These are phyloP conservation scores for Volucella zonaria DNA, from an alignment of 2,888 invertebrate genomes.

Conservation along the genomic window DNA sequence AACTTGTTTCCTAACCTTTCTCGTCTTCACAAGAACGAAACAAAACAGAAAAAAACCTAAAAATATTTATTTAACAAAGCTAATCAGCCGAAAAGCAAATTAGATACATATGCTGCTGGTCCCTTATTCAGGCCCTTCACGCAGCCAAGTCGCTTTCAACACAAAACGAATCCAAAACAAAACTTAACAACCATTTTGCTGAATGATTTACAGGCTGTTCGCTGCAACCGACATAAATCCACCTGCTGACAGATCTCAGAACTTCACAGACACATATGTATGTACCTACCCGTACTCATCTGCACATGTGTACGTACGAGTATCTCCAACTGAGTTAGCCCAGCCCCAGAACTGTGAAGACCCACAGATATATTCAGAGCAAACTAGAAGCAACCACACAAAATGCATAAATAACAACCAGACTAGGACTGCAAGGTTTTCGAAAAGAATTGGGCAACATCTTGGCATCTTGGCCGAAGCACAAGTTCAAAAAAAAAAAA, in stretches of 20 bases:
- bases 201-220: slow-evolving; percentile 81
- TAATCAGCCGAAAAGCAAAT: slow-evolving; percentile 51
- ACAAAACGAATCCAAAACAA: slow-evolving; percentile 28
- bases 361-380: slow-evolving; percentile 59
- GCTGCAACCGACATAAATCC: slow-evolving; percentile 80
- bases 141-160: not conserved
- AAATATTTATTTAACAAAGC: not conserved
- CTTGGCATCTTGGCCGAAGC: slow-evolving; percentile 50
- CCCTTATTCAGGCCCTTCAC: slow-evolving; percentile 2
- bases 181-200: slow-evolving; percentile 45
- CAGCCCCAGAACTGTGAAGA: slow-evolving; percentile 16
- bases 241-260: slow-evolving; percentile 79
- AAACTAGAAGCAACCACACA: slow-evolving; percentile 56
- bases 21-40: not conserved
- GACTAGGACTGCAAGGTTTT: slow-evolving; percentile 45
- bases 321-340: not conserved
- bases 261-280: slow-evolving; percentile 39
- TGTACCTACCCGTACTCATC: not conserved
- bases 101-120: slow-evolving; percentile 36
- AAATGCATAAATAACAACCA: slow-evolving; percentile 62
- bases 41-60: not conserved
- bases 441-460: slow-evolving; percentile 66
- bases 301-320: no score
- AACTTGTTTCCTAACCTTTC: not conserved
- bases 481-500: not conserved